A percentile compares a stretch with the other conserved stretches of the same genome.
These are phyloP conservation scores for Callyntrura guangdongensis DNA, from an alignment of 2,888 invertebrate species.

Conservation along the genomic window DNA sequence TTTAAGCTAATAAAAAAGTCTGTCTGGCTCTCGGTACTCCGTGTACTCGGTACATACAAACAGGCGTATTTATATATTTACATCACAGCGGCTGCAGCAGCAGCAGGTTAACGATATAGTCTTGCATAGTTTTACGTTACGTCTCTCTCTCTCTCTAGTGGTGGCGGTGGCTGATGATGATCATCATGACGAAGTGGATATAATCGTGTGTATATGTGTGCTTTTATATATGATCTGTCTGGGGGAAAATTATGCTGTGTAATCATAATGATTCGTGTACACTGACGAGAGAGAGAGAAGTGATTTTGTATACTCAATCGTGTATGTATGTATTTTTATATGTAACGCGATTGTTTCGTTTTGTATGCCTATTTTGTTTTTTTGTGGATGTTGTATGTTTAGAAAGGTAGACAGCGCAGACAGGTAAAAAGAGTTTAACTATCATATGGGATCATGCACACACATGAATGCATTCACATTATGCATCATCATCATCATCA, in stretches of 20 bases:
- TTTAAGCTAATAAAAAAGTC: slow-evolving; percentile 54
- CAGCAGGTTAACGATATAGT: too few species aligned
- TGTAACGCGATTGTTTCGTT: not conserved
- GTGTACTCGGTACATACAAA: not conserved
- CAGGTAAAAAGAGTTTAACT: slow-evolving; percentile 55
- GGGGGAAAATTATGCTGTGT: slow-evolving; percentile 28
- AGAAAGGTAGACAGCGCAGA: slow-evolving; percentile 63
- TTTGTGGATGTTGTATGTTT: not conserved
- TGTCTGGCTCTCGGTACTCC: slow-evolving; percentile 52
- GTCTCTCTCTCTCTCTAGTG: not conserved
- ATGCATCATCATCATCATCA: slow-evolving; percentile 69
- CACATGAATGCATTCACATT: slow-evolving; percentile 76
- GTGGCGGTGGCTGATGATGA: not conserved
- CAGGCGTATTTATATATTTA: not conserved
- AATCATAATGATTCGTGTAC: slow-evolving; percentile 49
- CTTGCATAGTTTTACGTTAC: too few species aligned
- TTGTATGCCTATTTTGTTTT: not conserved
- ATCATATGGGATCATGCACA: slow-evolving; percentile 72
- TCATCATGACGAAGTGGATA: slow-evolving; percentile 31
- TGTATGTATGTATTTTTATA: not conserved
- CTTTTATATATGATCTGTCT: slow-evolving; percentile 37
- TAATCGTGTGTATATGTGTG: not conserved
- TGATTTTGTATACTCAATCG: not conserved
- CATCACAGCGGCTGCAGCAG: too few species aligned
- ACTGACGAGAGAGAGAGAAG: not conserved